Evolutionary conservation across 2,797 vertebrate species (phyloP), one percentile per base, ranked within the genome.

Genomic region (Chelonia mydas): DNA sequence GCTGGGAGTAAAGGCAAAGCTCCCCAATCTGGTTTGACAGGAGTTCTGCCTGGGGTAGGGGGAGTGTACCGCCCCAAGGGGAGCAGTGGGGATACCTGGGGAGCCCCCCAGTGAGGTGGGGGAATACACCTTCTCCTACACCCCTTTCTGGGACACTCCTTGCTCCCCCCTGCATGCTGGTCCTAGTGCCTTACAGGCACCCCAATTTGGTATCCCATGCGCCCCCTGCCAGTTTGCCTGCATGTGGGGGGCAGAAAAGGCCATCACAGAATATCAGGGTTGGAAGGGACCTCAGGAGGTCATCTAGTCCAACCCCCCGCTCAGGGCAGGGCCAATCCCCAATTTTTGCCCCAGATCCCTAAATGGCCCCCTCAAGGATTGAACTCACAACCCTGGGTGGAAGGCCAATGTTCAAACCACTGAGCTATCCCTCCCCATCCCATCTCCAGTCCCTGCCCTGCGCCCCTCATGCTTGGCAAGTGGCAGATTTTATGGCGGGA

Each of bases 51-150:
- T 68, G 65, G 19, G 65, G n/a, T 19, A 68, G 17, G 16, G n/a
- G 7, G 7, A n/a, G n/a, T 11, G 17, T 19, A 4, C n/a, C 7
- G 5, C n/a, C 3, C 4, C n/a, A 21, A n/a, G 19, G n/a, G 16
- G n/a, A 68, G n/a, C n/a, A 68, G 33, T 19, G 33, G 28, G 65
- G n/a, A 2, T 19, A n/a, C 31, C 33, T 37, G n/a, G 33, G 33
- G 65, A 37, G n/a, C n/a, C 33, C n/a, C n/a, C 65, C 65, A n/a
- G n/a, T 9, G 25, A 59, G 12, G 27, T 59, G 57, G 17, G n/a
- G 33, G 33, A 21, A 37, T n/a, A 33, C 21, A 17, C 33, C 68
- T 23, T 11, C 68, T 23, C 37, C 37, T 74, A 25, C 33, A n/a
- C 59, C 31, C 31, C 59, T 65, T 65, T 37, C 23, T 5, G 37